Conservation (phyloP, 2,797 vertebrate species). For the Syngnathus rostellatus region DNA sequence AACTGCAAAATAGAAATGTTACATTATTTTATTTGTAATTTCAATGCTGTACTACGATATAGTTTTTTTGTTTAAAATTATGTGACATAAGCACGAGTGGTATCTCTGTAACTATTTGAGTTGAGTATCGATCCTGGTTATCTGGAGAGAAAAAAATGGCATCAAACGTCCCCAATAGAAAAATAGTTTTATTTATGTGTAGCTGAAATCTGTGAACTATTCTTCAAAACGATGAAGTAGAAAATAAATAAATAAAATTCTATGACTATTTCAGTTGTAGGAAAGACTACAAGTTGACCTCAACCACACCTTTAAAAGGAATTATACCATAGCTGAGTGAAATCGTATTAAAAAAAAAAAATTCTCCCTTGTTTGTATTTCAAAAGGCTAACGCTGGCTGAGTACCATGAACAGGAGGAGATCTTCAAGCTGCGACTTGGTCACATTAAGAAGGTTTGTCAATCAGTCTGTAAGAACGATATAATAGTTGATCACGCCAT, state of each 20-base stretch:
- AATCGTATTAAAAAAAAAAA: not conserved
- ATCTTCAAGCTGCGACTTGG: slow-evolving; percentile 98
- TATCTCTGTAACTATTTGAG: too few species aligned
- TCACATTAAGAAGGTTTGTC: slow-evolving; percentile 94
- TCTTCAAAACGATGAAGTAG: not conserved
- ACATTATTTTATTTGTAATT: too few species aligned
- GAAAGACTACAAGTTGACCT: not conserved
- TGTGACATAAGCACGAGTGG: too few species aligned
- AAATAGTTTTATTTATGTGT: too few species aligned
- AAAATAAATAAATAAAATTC: not conserved
- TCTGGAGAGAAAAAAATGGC: too few species aligned
- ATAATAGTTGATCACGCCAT: slow-evolving; percentile 18
- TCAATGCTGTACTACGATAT: too few species aligned
- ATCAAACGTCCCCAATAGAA: too few species aligned
- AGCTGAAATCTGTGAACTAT: not conserved
- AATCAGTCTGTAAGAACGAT: not conserved
- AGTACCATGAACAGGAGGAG: slow-evolving; percentile 99
- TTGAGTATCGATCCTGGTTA: too few species aligned
- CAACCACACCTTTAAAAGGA: not conserved
- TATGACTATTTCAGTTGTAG: not conserved
- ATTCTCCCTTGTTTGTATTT: slow-evolving; percentile 8
- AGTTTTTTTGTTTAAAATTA: too few species aligned
- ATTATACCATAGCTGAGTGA: not conserved
- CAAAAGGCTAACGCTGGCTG: slow-evolving; percentile 86
- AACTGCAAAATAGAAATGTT: too few species aligned